These are phyloP conservation scores for Trididemnum miniatum DNA, from an alignment of 23 tunicate species.

Conservation along the genomic window DNA sequence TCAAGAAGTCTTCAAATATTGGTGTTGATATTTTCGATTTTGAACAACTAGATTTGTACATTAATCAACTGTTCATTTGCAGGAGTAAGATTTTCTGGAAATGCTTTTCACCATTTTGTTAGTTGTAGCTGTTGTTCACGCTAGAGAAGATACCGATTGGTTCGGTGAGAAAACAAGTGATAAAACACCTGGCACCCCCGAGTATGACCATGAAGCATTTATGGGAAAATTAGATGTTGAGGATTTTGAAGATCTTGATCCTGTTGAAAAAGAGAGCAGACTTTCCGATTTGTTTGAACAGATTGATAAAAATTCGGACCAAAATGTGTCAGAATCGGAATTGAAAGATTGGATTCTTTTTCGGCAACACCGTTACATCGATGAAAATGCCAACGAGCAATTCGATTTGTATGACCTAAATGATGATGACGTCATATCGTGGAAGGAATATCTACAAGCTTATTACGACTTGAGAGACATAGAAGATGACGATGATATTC, in stretches of 20 bases:
- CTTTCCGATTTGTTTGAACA: constrained; percentile 63
- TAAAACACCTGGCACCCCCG: constrained; percentile 69
- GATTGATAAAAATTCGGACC: constrained; percentile 79
- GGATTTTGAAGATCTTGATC: constrained; percentile 50
- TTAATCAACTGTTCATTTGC: too few species aligned
- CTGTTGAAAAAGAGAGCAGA: constrained; percentile 67
- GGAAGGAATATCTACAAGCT: constrained; percentile 82
- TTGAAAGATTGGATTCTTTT: constrained; percentile 78
- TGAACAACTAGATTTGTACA: too few species aligned
- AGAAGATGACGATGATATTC: constrained; percentile 4
- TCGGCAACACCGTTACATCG: constrained; percentile 67
- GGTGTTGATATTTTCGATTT: too few species aligned
- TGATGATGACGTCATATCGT: constrained; percentile 67
- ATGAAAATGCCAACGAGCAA: constrained; percentile 69
- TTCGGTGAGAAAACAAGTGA: too few species aligned
- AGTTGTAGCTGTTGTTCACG: too few species aligned
- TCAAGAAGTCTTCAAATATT: too few species aligned
- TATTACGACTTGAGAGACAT: constrained; percentile 62
- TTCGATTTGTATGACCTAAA: constrained; percentile 60
- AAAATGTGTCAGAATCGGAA: constrained; percentile 63
- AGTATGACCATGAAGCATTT: constrained; percentile 93
- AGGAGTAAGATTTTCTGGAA: too few species aligned
- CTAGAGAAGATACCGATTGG: too few species aligned
- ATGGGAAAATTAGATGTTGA: constrained; percentile 68
- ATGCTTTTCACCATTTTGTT: too few species aligned